These are phyloP conservation scores for Amaurobius ferox DNA, from an alignment of 2,888 invertebrate genomes.

Conservation along the genomic window DNA sequence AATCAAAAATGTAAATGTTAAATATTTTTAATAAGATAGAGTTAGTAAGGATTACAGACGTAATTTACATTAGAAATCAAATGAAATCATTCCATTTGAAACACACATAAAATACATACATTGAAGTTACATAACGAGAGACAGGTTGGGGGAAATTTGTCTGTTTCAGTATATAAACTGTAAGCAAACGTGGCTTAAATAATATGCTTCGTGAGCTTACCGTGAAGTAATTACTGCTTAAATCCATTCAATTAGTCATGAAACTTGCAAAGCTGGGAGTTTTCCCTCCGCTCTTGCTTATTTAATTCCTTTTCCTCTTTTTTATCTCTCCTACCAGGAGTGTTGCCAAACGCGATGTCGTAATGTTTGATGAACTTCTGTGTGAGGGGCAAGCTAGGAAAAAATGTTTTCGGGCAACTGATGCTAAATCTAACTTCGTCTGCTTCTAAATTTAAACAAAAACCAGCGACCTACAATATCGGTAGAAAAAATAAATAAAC, in stretches of 20 bases:
- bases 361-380: constrained; percentile 55
- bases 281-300: constrained; percentile 20
- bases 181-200: too few relatives aligned
- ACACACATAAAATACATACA: too few relatives aligned
- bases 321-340: constrained; percentile 9
- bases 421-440: constrained; percentile 36
- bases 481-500: constrained; percentile 33
- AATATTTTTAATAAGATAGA: too few relatives aligned
- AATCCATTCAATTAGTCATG: constrained; percentile 40
- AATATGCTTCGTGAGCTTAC: too few relatives aligned
- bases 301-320: constrained; percentile 7
- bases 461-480: constrained; percentile 35
- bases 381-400: constrained; percentile 25
- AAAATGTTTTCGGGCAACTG: constrained; percentile 25
- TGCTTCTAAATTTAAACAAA: constrained; percentile 55
- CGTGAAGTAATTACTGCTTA: constrained; percentile 24
- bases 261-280: constrained; percentile 5
- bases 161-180: too few relatives aligned
- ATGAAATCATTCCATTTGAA: too few relatives aligned
- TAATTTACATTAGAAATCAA: too few relatives aligned
- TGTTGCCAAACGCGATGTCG: constrained; percentile 55
- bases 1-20: too few relatives aligned
- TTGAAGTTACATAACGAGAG: too few relatives aligned
- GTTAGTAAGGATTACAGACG: too few relatives aligned
- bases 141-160: too few relatives aligned